phyloP scores from a whole-genome alignment of 1,140 invertebrate species.

The Drosophila chauvacae region DNA sequence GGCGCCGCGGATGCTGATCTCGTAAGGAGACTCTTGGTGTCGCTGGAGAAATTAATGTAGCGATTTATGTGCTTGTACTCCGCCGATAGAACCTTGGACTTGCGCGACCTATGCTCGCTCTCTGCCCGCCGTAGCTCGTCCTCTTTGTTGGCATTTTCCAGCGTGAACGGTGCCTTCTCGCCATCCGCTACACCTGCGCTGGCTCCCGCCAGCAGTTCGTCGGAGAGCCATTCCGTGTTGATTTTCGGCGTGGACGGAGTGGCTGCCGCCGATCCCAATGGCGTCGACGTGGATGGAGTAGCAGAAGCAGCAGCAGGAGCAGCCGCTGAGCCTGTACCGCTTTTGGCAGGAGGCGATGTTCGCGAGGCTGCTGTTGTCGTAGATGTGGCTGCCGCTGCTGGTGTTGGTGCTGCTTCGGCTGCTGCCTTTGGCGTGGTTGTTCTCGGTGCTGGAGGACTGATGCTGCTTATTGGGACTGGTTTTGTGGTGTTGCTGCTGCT shows the following conservation, averaged over 20 bases:
- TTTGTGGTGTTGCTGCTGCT: constrained; percentile 28
- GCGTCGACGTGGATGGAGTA: constrained; percentile 21
- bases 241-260: constrained; percentile 73
- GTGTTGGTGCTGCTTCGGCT: background rate
- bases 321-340: background rate
- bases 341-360: background rate
- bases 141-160: constrained; percentile 80
- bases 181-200: constrained; percentile 7
- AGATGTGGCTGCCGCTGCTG: background rate
- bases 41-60: constrained; percentile 80
- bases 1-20: constrained; percentile 70
- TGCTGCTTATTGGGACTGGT: constrained; percentile 27
- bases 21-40: constrained; percentile 75
- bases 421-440: constrained; percentile 4
- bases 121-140: constrained; percentile 74
- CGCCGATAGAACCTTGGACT: constrained; percentile 77
- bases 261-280: constrained; percentile 41
- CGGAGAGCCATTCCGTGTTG: constrained; percentile 65
- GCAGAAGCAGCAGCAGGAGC: background rate
- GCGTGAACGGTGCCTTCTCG: constrained; percentile 69
- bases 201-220: constrained; percentile 44
- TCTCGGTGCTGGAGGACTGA: constrained; percentile 17
- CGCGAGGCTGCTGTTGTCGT: constrained; percentile 9
- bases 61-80: constrained; percentile 83
- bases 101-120: constrained; percentile 74